These are phyloP conservation scores for Leptonema lineaticorne DNA, from an alignment of 1,140 invertebrate genomes.

Conservation along the genomic window DNA sequence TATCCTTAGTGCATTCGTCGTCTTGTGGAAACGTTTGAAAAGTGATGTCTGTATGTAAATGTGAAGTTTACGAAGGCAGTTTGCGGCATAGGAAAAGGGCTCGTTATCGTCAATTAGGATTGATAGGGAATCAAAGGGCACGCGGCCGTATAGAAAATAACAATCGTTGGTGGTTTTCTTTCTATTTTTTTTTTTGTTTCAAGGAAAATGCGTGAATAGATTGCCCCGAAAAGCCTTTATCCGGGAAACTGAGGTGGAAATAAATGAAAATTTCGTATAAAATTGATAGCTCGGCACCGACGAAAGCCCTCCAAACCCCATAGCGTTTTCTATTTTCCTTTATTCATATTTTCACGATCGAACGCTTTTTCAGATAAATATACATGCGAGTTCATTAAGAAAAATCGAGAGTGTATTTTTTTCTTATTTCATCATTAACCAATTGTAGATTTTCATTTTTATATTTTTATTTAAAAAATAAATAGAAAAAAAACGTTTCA, in stretches of 20 bases:
- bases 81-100: slow-evolving; percentile 1
- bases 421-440: no score
- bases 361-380: no score
- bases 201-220: slow-evolving; percentile 9
- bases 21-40: not conserved
- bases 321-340: no score
- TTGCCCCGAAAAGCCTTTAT: not conserved
- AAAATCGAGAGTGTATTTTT: no score
- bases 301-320: not conserved
- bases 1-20: no score
- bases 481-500: no score
- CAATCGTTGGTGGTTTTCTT: slow-evolving; percentile 8
- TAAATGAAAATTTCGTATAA: not conserved
- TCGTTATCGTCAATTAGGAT: slow-evolving; percentile 19
- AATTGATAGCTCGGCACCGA: not conserved
- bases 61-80: not conserved
- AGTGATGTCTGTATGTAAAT: slow-evolving; percentile 9
- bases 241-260: not conserved
- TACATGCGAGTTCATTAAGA: no score
- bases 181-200: no score
- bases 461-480: no score
- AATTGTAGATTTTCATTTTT: no score
- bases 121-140: slow-evolving; percentile 9
- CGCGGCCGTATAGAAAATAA: slow-evolving; percentile 3
- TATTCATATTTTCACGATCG: no score